phyloP scores from a whole-genome alignment of 2,888 invertebrate genomes.

The Girardia tigrina region DNA sequence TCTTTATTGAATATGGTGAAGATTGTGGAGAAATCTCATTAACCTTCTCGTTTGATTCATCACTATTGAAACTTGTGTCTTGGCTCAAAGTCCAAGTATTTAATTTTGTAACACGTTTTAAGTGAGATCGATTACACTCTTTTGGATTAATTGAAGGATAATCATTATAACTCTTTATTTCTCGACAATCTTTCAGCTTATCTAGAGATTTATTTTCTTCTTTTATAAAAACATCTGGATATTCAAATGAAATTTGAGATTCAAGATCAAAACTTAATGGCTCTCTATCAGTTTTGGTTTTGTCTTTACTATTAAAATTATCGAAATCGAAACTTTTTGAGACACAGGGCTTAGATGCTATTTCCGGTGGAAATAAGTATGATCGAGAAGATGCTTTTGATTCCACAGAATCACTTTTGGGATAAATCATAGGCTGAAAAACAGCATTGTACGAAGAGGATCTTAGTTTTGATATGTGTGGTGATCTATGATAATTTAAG shows the following conservation, averaged over 20 bases:
- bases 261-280: background rate
- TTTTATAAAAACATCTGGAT: background rate
- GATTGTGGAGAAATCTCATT: background rate
- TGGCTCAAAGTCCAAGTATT: conserved; percentile 4
- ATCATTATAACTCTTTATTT: background rate
- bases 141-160: background rate
- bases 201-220: background rate
- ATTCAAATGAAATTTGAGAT: background rate
- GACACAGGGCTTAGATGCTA: background rate
- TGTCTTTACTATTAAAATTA: background rate
- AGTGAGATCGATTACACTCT: background rate
- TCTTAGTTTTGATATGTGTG: background rate
- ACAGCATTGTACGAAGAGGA: background rate
- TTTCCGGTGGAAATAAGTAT: background rate
- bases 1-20: conserved; percentile 3
- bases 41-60: background rate
- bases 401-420: background rate
- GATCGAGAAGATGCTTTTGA: background rate
- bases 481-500: conserved; percentile 2
- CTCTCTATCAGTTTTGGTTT: background rate
- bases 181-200: background rate
- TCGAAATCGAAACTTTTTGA: conserved; percentile 12
- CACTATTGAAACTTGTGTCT: conserved; percentile 15
- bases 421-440: background rate
- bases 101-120: background rate